Evolutionary conservation across 2,113 vertebrate species (phyloP), one percentile per base, ranked within the genome.

Genomic region (Malurus alboscapulatus): DNA sequence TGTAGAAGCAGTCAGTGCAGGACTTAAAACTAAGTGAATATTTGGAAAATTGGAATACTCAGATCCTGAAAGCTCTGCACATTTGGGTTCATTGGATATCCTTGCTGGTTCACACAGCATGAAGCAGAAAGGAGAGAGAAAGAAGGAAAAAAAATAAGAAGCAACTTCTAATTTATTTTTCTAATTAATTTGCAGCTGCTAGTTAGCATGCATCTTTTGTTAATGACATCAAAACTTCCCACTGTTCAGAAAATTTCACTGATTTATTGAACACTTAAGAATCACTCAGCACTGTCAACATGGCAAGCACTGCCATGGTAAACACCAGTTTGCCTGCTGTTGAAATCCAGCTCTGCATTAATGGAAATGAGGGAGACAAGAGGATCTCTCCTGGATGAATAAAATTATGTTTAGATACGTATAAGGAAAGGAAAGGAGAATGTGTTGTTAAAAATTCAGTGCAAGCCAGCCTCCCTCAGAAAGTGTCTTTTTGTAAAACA

Each of bases 151-250:
- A 32, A 40, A 24, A 25, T 10, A 24, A 7, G 0, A 2, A 29
- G 27, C 32, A 54, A 27, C 45, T 69, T 73, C 55, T 81, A 44
- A 59, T 86, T 22, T 59, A 55, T 67, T 81, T 92, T 92, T 77
- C 83, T 84, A 93, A 93, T 74, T 74, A 81, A 82, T 82, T 93
- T 93, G 89, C 84, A 92, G 93, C 91, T 93, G 93, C 87, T 95
- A 79, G 83, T 92, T 96, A 94, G 81, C 73, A 88, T 87, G 87
- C 74, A 82, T 91, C 62, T 87, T 93, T 93, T 92, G 87, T 96
- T 95, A 91, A 96, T 89, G 89, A 74, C 89, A 91, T 90, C 84
- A 80, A 87, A 95, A 85, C 69, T 91, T 93, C 96, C 81, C 87
- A 93, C 91, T 91, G 87, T 83, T 95, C 67, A 87, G 91, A 95